Conservation (phyloP, 2,888 invertebrate genomes). For the Drosophila acutilabella region DNA sequence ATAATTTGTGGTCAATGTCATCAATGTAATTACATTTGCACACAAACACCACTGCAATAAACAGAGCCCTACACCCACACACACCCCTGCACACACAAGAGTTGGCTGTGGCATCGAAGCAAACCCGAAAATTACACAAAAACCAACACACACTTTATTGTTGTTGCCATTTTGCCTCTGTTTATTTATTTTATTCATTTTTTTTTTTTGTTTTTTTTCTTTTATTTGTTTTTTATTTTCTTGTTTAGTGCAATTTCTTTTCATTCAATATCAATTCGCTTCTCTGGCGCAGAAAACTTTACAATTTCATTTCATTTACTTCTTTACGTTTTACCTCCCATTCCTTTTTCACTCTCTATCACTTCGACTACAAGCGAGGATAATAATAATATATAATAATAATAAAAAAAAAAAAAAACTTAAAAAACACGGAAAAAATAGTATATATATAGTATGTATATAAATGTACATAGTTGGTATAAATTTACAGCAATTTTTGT, state of each 20-base stretch:
- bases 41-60: not conserved
- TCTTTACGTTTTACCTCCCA: constrained; percentile 9
- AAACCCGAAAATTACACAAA: constrained; percentile 1
- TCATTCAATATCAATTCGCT: constrained; percentile 60
- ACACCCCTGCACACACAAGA: constrained; percentile 2
- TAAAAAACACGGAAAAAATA: constrained; percentile 36
- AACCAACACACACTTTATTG: constrained; percentile 1
- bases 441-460: constrained; percentile 15
- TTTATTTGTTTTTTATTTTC: constrained; percentile 18
- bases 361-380: constrained; percentile 32
- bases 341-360: constrained; percentile 9
- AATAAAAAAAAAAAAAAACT: constrained; percentile 33
- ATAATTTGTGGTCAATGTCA: constrained; percentile 69
- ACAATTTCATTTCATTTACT: constrained; percentile 49
- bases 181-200: constrained; percentile 30
- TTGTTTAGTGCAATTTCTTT: constrained; percentile 47
- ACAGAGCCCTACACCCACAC: not conserved
- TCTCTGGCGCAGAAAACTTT: constrained; percentile 38
- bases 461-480: constrained; percentile 48
- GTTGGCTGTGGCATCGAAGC: constrained; percentile 3
- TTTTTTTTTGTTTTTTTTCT: constrained; percentile 3
- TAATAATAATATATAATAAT: constrained; percentile 22
- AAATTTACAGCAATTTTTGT: constrained; percentile 39
- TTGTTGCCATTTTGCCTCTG: constrained; percentile 37
- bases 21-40: constrained; percentile 50